Conservation (phyloP, 2,113 vertebrate genomes). For the Phaetusa simplex region DNA sequence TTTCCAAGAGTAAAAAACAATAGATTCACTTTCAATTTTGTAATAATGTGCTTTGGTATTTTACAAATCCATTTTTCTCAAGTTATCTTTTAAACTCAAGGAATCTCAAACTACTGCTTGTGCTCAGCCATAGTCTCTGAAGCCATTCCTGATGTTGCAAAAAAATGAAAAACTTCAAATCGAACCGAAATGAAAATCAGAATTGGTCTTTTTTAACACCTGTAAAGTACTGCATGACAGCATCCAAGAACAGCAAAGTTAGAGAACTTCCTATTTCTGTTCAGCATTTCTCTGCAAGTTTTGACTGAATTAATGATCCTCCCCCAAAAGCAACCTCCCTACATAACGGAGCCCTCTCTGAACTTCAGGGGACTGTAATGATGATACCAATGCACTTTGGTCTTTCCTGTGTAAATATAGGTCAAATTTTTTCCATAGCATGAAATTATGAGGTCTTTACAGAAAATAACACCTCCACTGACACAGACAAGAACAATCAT, state of each 20-base stretch:
- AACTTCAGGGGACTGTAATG: neutral
- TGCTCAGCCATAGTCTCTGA: neutral
- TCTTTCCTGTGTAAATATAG: neutral
- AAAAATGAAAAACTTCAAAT: neutral
- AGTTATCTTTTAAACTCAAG: neutral
- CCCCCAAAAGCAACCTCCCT: neutral
- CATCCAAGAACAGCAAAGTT: neutral
- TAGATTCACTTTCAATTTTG: neutral
- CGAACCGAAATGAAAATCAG: neutral
- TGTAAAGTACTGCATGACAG: neutral
- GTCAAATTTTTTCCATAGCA: neutral
- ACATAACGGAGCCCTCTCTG: neutral
- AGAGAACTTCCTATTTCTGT: neutral
- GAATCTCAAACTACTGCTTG: neutral
- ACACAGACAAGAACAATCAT: neutral
- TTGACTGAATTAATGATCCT: neutral
- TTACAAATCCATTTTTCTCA: neutral
- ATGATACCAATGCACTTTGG: neutral
- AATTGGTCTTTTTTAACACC: neutral
- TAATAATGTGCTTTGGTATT: neutral
- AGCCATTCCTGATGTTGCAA: neutral
- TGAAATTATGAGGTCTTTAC: neutral
- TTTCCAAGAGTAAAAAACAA: neutral
- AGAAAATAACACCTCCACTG: neutral
- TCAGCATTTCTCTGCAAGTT: neutral